Evolutionary conservation across 2,113 vertebrate genomes (phyloP).

Genomic region (Proterorhinus semilunaris): DNA sequence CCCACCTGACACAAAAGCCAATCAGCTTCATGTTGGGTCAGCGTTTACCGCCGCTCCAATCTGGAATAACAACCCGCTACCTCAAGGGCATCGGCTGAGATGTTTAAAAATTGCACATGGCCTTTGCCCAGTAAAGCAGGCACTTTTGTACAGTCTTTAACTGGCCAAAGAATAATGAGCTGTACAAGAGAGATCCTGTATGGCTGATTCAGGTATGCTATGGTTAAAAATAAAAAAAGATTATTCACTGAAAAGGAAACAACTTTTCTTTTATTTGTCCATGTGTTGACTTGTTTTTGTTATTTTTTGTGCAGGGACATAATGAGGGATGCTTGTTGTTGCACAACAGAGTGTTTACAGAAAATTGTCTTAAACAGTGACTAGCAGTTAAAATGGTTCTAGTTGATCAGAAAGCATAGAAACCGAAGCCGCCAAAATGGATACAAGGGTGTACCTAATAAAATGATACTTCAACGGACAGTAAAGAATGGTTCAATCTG

Average conservation of each 20-base stretch:
- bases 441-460: neutral
- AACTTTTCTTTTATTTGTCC: too few relatives aligned
- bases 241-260: too few relatives aligned
- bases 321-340: too few relatives aligned
- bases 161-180: neutral
- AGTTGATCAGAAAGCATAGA: neutral
- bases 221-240: too few relatives aligned
- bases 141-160: slow-evolving; percentile 7
- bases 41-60: slow-evolving; percentile 55
- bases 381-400: neutral
- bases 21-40: slow-evolving; percentile 69
- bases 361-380: too few relatives aligned
- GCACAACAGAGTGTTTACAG: too few relatives aligned
- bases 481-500: too few relatives aligned
- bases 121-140: slow-evolving; percentile 15
- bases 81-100: slow-evolving; percentile 54
- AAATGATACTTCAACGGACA: neutral
- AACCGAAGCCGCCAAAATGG: neutral
- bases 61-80: slow-evolving; percentile 35
- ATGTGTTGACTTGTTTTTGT: too few relatives aligned
- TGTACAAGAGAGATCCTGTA: neutral
- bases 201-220: neutral
- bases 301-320: too few relatives aligned
- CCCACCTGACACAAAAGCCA: slow-evolving; percentile 60
- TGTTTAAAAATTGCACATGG: slow-evolving; percentile 4